Conservation (phyloP, 1,140 invertebrate species). For the Papilio polyxenes region DNA sequence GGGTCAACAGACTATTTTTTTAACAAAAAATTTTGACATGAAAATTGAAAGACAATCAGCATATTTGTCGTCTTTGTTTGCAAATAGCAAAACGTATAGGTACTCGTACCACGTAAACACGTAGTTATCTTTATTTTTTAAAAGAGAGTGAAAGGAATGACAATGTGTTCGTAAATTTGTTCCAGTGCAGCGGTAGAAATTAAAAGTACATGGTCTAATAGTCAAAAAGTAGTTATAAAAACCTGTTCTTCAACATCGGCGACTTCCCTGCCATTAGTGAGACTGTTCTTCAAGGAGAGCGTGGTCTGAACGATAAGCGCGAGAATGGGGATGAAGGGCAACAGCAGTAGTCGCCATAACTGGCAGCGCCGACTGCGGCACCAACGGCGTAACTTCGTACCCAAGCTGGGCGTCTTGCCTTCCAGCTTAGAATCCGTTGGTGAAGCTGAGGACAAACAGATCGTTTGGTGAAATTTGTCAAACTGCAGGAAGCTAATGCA, state of each 20-base stretch:
- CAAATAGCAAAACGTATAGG: no score
- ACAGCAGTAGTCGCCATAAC: slow-evolving; percentile 86
- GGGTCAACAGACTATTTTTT: neutral
- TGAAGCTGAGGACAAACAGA: slow-evolving; percentile 48
- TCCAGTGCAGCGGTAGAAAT: no score
- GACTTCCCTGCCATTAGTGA: slow-evolving; percentile 88
- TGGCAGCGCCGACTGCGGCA: slow-evolving; percentile 76
- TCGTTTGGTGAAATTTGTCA: neutral
- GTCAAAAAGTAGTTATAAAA: neutral
- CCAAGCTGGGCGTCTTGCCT: slow-evolving; percentile 47
- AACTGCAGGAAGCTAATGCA: neutral
- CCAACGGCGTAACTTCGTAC: slow-evolving; percentile 56
- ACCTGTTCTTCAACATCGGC: slow-evolving; percentile 91
- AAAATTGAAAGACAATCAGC: no score
- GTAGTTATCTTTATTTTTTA: no score
- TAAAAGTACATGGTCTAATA: no score
- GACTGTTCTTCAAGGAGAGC: slow-evolving; percentile 86
- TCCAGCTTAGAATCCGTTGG: slow-evolving; percentile 52
- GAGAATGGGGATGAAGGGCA: slow-evolving; percentile 93
- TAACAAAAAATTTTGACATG: no score
- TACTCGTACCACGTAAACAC: no score
- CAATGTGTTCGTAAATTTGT: no score
- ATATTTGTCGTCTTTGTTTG: no score
- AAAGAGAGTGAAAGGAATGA: neutral
- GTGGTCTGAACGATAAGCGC: slow-evolving; percentile 91